Conservation (phyloP, 1,140 invertebrate species). For the Danaus plexippus region DNA sequence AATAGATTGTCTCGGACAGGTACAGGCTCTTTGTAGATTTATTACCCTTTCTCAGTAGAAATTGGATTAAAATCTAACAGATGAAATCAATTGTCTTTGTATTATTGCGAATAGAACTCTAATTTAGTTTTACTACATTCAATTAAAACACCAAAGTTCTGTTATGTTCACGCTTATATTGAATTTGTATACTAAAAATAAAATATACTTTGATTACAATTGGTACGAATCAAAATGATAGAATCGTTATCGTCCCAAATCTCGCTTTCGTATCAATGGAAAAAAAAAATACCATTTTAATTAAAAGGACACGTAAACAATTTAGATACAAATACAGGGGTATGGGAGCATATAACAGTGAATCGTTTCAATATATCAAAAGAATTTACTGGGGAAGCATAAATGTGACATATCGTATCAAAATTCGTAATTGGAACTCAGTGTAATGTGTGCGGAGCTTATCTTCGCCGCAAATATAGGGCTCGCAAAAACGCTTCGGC, state of each 20-base stretch:
- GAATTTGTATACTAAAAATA: too few relatives aligned
- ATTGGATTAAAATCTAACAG: constrained; percentile 18
- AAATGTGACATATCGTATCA: constrained; percentile 27
- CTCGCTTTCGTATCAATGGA: too few relatives aligned
- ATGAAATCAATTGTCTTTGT: constrained; percentile 7
- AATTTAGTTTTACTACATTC: too few relatives aligned
- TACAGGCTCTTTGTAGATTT: constrained; percentile 18
- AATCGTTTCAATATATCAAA: constrained; percentile 20
- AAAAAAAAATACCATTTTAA: constrained; percentile 5
- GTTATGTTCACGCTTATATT: too few relatives aligned
- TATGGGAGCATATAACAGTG: constrained; percentile 6
- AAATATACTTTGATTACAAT: too few relatives aligned
- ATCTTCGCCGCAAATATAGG: constrained; percentile 15
- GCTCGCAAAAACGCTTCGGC: constrained; percentile 12
- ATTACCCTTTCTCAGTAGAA: constrained; percentile 16
- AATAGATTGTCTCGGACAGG: constrained; percentile 20
- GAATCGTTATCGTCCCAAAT: too few relatives aligned
- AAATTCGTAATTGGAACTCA: constrained; percentile 22
- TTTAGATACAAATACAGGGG: constrained; percentile 9
- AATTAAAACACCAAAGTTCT: too few relatives aligned
- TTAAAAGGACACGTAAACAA: constrained; percentile 7
- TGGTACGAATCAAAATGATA: too few relatives aligned
- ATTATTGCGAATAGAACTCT: too few relatives aligned
- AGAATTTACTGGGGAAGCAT: constrained; percentile 18
- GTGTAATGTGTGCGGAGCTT: constrained; percentile 25